Conservation (phyloP, 2,888 invertebrate species). For the Parapristionchus giblindavisi region DNA sequence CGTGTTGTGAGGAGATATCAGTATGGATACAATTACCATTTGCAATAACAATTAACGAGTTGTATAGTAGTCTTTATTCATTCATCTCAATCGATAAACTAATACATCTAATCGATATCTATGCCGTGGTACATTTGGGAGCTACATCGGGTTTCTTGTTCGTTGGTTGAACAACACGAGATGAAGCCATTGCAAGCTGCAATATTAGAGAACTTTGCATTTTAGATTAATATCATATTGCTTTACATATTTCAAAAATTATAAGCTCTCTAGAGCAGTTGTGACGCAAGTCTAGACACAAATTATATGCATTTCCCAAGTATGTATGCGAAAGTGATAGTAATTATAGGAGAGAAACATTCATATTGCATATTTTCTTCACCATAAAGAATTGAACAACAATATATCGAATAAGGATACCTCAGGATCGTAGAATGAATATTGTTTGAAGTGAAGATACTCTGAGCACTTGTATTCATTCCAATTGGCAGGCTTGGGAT, state of each 20-base stretch:
- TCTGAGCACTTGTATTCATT: slow-evolving; percentile 65
- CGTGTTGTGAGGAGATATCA: no score
- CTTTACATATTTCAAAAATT: no score
- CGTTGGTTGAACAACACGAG: slow-evolving; percentile 64
- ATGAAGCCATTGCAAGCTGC: slow-evolving; percentile 57
- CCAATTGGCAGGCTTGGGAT: slow-evolving; percentile 47
- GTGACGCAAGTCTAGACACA: no score
- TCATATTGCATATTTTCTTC: not conserved
- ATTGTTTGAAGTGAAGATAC: slow-evolving; percentile 64
- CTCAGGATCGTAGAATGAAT: slow-evolving; percentile 65
- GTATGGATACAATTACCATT: no score
- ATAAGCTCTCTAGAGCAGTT: no score
- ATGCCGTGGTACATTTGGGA: slow-evolving; percentile 50
- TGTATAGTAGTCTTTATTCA: no score
- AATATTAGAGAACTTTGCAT: no score
- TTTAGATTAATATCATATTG: no score
- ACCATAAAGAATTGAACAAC: slow-evolving; percentile 2
- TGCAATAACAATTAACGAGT: no score
- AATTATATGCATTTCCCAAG: no score
- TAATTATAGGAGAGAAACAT: not conserved
- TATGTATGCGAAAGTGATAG: not conserved
- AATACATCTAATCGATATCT: no score
- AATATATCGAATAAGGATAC: slow-evolving; percentile 41
- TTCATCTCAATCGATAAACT: no score
- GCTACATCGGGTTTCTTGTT: slow-evolving; percentile 62